Conservation (phyloP, 2,888 invertebrate genomes). For the Globia sparganii region DNA sequence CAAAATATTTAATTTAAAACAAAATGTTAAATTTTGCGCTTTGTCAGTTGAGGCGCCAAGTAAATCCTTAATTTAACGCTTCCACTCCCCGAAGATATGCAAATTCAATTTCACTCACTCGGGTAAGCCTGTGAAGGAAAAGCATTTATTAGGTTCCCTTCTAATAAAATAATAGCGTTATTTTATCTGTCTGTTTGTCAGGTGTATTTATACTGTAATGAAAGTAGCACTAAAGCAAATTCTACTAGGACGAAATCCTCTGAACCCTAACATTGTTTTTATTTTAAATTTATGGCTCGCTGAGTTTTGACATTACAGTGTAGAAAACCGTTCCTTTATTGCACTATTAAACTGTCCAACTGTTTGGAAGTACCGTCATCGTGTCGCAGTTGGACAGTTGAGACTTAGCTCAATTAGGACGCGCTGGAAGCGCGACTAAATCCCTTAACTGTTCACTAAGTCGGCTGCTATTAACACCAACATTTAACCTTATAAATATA, state of each 20-base stretch:
- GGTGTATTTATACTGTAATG: neutral
- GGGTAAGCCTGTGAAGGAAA: neutral
- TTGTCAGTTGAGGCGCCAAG: no score
- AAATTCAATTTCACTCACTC: neutral
- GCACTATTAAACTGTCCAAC: neutral
- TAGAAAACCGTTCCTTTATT: neutral
- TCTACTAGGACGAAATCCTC: neutral
- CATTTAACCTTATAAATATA: neutral
- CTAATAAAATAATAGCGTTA: no score
- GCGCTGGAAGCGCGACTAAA: neutral
- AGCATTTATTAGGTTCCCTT: neutral
- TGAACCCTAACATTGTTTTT: neutral
- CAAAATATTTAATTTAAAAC: neutral
- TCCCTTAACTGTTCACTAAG: neutral
- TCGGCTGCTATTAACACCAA: neutral
- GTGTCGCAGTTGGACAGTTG: neutral
- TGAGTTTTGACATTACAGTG: neutral
- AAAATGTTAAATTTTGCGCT: neutral
- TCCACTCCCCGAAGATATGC: no score
- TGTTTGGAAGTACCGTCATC: neutral
- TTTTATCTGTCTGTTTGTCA: neutral
- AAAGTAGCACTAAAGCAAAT: no score
- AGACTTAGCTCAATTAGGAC: neutral
- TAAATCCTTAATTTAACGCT: constrained; percentile 1
- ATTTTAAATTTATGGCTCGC: neutral